Evolutionary conservation across 2,797 vertebrate genomes (phyloP), one percentile per base, ranked within the genome.

Genomic region (Diplodus puntazzo): DNA sequence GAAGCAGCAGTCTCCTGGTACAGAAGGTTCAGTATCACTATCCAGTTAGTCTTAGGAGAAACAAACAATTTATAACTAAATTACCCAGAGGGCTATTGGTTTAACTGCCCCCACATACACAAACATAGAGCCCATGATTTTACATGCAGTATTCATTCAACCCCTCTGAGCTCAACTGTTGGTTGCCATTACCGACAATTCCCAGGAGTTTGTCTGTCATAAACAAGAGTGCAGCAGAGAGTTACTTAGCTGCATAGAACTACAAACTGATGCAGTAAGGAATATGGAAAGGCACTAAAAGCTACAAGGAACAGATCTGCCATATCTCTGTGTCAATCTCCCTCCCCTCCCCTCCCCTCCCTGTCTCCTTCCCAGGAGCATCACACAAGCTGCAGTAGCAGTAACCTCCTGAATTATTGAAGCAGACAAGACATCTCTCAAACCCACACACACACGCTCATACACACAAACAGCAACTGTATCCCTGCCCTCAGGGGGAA

Each of bases 391-490:
- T 71, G 77, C 84, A 73, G 82, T 42, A 72, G 81, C 89, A 89
- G 87, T 89, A 89, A 91, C 73, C 83, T 83, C 49, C 80, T 94
- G 84, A 92, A 94, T 94, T 93, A 94, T 93, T 94, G 88, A 93
- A 89, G 88, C 76, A 80, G 90, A 90, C 88, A 90, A 89, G 92
- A 84, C 83, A 79, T 86, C 77, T 84, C 83, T 89, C 87, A 87
- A 82, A 89, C 58, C 43, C 78, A 57, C 79, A 81, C 73, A 73
- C 79, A 3, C 69, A 9, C 42, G 11, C 78, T 42, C 70, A 52
- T 61, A 81, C 77, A 87, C 84, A 90, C 79, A 90, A 79, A 91
- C 85, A 79, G 89, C 80, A 88, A 90, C 84, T 64, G 60, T 88
- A 89, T 85, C 86, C 68, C 50, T 85, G 71, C 65, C 89, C 91